phyloP scores from a whole-genome alignment of 2,113 vertebrate genomes.

The Gadus macrocephalus region DNA sequence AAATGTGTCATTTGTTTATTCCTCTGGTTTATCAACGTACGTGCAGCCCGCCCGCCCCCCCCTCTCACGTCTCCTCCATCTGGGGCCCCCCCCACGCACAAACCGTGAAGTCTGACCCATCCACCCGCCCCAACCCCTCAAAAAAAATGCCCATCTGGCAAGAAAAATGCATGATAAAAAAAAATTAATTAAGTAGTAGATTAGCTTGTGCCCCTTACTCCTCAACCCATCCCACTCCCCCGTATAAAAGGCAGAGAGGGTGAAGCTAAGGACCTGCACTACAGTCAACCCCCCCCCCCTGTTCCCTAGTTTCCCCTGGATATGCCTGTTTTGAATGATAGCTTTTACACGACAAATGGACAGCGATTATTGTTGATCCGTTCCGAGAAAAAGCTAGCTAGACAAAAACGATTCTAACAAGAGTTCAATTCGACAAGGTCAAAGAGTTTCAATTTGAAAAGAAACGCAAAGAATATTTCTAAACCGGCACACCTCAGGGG shows the following conservation, averaged over 20 bases:
- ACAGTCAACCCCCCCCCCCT: constrained; percentile 22
- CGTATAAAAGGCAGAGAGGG: constrained; percentile 53
- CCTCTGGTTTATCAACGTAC: constrained; percentile 31
- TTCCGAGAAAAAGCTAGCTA: neutral
- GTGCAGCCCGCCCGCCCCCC: neutral
- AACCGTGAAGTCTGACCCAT: constrained; percentile 17
- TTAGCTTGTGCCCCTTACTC: constrained; percentile 43
- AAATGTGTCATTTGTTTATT: constrained; percentile 42
- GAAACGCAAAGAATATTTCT: constrained; percentile 11
- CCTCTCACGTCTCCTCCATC: constrained; percentile 29
- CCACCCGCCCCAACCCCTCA: neutral
- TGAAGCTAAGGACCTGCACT: constrained; percentile 46
- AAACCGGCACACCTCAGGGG: constrained; percentile 47
- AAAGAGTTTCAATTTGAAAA: neutral
- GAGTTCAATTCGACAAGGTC: constrained; percentile 37
- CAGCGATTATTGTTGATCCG: constrained; percentile 1
- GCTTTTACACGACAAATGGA: constrained; percentile 5
- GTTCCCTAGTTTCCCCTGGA: constrained; percentile 35
- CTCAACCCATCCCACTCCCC: constrained; percentile 9
- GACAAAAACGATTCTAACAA: constrained; percentile 28
- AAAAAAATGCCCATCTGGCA: constrained; percentile 35
- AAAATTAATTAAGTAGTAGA: constrained; percentile 61
- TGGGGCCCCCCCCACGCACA: constrained; percentile 53
- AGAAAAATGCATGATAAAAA: constrained; percentile 59
- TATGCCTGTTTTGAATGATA: constrained; percentile 25